These are phyloP conservation scores for Microtus richardsoni DNA, from an alignment of 2,113 vertebrate genomes.

Conservation along the genomic window DNA sequence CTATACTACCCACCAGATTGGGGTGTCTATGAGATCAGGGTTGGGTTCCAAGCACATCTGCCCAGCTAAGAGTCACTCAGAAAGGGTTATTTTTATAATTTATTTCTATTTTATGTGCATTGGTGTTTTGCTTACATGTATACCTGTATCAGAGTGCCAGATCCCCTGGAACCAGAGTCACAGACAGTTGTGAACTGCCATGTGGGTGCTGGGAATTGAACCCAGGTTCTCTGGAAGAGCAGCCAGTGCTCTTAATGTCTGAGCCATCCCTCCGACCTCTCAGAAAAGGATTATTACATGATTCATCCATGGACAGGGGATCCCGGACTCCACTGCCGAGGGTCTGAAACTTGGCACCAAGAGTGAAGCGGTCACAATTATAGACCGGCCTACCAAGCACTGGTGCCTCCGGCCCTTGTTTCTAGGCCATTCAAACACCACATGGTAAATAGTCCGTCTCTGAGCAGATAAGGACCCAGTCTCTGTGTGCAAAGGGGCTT, in stretches of 20 bases:
- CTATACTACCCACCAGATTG: fast-evolving
- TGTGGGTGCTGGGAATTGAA: not conserved
- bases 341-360: not conserved
- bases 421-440: not conserved
- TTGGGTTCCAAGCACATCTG: fast-evolving
- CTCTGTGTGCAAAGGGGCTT: not conserved
- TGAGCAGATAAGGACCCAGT: fast-evolving
- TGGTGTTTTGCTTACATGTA: not conserved
- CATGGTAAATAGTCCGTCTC: not conserved
- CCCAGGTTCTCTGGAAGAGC: not conserved
- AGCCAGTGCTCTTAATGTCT: not conserved
- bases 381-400: fast-evolving
- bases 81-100: not conserved
- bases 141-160: not conserved
- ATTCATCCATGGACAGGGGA: fast-evolving
- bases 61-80: not conserved
- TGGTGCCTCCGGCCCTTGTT: fast-evolving
- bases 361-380: fast-evolving
- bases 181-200: not conserved
- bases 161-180: not conserved
- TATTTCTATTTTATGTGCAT: not conserved
- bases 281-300: not conserved
- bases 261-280: not conserved
- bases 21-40: not conserved
- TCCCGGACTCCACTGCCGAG: not conserved